phyloP scores from a whole-genome alignment of 2,113 vertebrate genomes.

The Apodemus speciosus region DNA sequence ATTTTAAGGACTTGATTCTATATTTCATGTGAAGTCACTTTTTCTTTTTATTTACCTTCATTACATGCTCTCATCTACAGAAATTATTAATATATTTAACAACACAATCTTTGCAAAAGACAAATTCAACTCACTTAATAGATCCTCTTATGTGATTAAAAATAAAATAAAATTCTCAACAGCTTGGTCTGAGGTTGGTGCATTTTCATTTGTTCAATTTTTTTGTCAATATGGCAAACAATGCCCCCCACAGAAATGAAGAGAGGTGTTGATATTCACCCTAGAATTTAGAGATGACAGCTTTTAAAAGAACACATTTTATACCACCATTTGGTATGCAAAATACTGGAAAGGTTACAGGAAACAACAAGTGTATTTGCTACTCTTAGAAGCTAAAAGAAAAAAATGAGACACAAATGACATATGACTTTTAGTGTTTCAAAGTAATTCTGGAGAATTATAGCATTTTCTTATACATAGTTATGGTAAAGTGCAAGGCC shows the following conservation, averaged over 20 bases:
- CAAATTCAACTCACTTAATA: background rate
- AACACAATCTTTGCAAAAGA: constrained; percentile 25
- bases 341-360: constrained; percentile 21
- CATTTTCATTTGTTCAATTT: background rate
- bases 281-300: constrained; percentile 28
- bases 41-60: background rate
- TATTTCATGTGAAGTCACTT: background rate
- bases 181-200: background rate
- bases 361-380: constrained; percentile 66
- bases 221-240: background rate
- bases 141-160: background rate
- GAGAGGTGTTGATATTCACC: background rate
- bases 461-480: constrained; percentile 36
- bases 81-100: background rate
- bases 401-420: background rate
- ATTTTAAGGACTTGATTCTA: background rate
- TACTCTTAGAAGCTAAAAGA: background rate
- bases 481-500: background rate
- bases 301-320: constrained; percentile 54
- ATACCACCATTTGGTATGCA: constrained; percentile 38
- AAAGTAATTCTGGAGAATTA: constrained; percentile 46
- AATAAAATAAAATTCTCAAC: background rate
- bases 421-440: background rate
- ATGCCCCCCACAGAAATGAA: background rate
- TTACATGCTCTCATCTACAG: background rate